Evolutionary conservation across 2,113 vertebrate species (phyloP), one percentile per base, ranked within the genome.

Genomic region (Lophotis ruficrista): DNA sequence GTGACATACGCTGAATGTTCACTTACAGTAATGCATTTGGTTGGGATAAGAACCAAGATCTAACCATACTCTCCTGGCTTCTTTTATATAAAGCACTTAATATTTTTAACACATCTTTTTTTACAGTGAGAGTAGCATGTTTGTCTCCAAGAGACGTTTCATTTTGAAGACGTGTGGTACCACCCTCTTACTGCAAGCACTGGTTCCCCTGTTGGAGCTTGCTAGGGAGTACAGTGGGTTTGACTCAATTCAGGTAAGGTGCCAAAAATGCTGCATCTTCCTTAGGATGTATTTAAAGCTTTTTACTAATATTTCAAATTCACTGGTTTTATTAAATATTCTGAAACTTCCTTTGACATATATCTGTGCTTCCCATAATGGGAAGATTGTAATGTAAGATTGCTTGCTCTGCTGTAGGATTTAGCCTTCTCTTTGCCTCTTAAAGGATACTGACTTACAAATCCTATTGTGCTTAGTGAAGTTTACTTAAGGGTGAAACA

Each of bases 61-160:
- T 80, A 51, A 43, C 35, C 8, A 4, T 43, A 90, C 10, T 37
- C 16, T 85, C 33, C 47, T 70, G 56, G 9, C 28, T 19, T 68
- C 24, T 45, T 82, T 37, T 7, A 25, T 50, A 22, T 12, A 30
- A 20, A 51, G 14, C 22, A 61, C 35, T 79, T 76, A 83, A 35
- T 57, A 4, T 60, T 87, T 57, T 31, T 91, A 38, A 75, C 33
- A 37, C 33, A 51, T 69, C 16, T 69, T 81, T 23, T 96, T 83
- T 93, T 93, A 30, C 95, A 99, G 99, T 99, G 99, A 99, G 99
- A 99, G 99, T 99, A 99, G 99, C 99, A 99, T 99, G 99, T 99
- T 99, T 99, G 99, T 99, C 99, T 99, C 99, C 99, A 99, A 99
- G 99, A 99, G 99, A 99, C 99, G 99, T 99, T 99, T 99, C 99